phyloP scores from a whole-genome alignment of 92 coral and sea anemone species.

The Isaurus tuberculatus region DNA sequence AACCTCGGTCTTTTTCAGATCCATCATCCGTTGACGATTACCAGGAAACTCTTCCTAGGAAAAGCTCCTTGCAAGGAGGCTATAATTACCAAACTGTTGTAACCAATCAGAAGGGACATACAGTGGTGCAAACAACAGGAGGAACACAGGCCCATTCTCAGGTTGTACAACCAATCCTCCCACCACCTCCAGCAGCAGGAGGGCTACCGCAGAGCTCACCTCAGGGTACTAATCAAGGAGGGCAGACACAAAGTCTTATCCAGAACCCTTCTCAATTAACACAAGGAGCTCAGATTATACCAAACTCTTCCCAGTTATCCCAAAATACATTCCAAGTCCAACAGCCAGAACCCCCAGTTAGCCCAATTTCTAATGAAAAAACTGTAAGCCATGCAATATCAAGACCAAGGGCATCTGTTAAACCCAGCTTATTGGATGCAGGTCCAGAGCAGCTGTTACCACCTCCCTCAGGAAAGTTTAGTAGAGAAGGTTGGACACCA shows the following conservation, averaged over 20 bases:
- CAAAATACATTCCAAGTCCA: conserved; percentile 20
- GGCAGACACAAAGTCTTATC: background rate
- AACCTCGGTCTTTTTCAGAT: conserved; percentile 79
- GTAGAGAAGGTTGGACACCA: conserved; percentile 78
- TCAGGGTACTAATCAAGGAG: conserved; percentile 12
- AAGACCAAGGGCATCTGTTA: conserved; percentile 78
- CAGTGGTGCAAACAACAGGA: conserved; percentile 9
- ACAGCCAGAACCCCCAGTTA: conserved; percentile 26
- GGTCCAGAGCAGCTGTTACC: conserved; percentile 87
- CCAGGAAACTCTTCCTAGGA: conserved; percentile 30
- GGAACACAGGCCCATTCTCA: conserved; percentile 9
- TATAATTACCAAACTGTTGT: background rate
- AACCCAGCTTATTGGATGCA: conserved; percentile 75
- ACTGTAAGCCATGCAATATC: conserved; percentile 68
- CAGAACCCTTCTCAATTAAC: conserved; percentile 7
- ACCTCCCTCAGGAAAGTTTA: conserved; percentile 84
- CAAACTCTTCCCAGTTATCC: conserved; percentile 16
- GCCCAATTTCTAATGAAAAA: conserved; percentile 27
- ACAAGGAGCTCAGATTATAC: background rate
- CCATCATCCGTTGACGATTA: conserved; percentile 68
- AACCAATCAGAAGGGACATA: conserved; percentile 6
- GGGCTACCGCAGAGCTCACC: conserved; percentile 31
- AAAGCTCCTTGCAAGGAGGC: conserved; percentile 49
- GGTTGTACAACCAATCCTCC: conserved; percentile 7
- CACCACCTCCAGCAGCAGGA: conserved; percentile 36